Conservation (phyloP, 2,797 vertebrate genomes). For the Poecilia wingei region DNA sequence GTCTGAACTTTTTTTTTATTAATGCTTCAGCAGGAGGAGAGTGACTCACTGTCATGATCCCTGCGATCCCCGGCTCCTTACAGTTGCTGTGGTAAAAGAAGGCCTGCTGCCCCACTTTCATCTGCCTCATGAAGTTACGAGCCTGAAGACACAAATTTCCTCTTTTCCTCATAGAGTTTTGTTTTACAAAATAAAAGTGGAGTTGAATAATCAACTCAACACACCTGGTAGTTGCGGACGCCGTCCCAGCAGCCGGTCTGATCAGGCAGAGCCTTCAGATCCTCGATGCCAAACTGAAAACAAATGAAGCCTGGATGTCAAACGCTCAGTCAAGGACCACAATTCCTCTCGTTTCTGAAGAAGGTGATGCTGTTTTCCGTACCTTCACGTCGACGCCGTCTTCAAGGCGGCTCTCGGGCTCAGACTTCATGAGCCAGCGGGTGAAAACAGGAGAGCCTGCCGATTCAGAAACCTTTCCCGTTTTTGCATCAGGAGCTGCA, state of each 20-base stretch:
- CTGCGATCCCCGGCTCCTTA: slow-evolving; percentile 93
- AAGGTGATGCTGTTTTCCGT: slow-evolving; percentile 5
- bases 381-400: slow-evolving; percentile 95
- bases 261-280: slow-evolving; percentile 89
- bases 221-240: slow-evolving; percentile 95
- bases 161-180: background rate
- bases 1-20: background rate
- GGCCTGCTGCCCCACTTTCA: slow-evolving; percentile 88
- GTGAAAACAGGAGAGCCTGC: slow-evolving; percentile 39
- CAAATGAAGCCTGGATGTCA: background rate
- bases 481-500: slow-evolving; percentile 40
- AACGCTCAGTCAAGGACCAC: background rate
- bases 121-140: slow-evolving; percentile 93
- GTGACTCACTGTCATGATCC: slow-evolving; percentile 85
- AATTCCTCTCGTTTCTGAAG: background rate
- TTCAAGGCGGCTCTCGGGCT: slow-evolving; percentile 93
- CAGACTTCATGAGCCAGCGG: slow-evolving; percentile 97
- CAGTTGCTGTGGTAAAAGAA: slow-evolving; percentile 99
- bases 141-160: slow-evolving; percentile 78
- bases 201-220: slow-evolving; percentile 1
- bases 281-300: slow-evolving; percentile 92
- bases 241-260: slow-evolving; percentile 95
- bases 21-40: background rate
- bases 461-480: slow-evolving; percentile 34
- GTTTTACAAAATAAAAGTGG: background rate